Evolutionary conservation across 2,797 vertebrate species (phyloP).

Genomic region (Pipistrellus pipistrellus): DNA sequence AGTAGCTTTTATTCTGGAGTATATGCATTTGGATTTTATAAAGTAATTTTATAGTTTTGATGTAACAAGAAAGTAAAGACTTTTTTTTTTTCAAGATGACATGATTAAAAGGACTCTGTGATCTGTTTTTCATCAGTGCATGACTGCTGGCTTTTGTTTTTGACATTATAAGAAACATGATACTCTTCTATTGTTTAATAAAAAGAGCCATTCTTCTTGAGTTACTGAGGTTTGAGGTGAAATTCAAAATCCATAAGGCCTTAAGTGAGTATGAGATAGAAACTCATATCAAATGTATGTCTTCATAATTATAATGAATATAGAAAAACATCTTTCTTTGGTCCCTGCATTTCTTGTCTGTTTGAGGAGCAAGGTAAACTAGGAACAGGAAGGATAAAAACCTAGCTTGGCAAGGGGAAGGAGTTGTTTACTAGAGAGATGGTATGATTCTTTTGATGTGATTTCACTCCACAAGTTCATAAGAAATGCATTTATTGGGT

Average conservation of each 20-base stretch:
- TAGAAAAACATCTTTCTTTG: background rate
- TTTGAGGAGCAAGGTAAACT: background rate
- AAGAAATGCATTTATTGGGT: background rate
- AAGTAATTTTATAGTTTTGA: slow-evolving; percentile 75
- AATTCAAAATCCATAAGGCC: slow-evolving; percentile 59
- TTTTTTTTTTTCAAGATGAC: slow-evolving; percentile 20
- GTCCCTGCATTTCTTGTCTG: background rate
- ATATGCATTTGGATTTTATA: slow-evolving; percentile 73
- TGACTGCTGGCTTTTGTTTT: slow-evolving; percentile 57
- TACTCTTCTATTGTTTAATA: slow-evolving; percentile 62
- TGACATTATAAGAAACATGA: slow-evolving; percentile 59
- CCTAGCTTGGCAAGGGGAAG: background rate
- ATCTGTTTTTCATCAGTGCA: slow-evolving; percentile 66
- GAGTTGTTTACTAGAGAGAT: background rate
- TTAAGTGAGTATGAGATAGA: slow-evolving; percentile 47
- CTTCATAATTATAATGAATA: background rate
- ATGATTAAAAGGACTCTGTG: slow-evolving; percentile 69
- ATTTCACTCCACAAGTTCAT: background rate
- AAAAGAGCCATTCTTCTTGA: slow-evolving; percentile 58
- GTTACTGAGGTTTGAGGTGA: slow-evolving; percentile 50
- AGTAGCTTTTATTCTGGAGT: slow-evolving; percentile 63
- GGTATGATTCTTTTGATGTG: background rate
- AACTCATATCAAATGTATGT: slow-evolving; percentile 47
- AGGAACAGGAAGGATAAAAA: background rate
- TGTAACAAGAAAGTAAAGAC: slow-evolving; percentile 64